Evolutionary conservation across 1,140 invertebrate species (phyloP), one percentile per base, ranked within the genome.

Genomic region (Drosophila albomicans): DNA sequence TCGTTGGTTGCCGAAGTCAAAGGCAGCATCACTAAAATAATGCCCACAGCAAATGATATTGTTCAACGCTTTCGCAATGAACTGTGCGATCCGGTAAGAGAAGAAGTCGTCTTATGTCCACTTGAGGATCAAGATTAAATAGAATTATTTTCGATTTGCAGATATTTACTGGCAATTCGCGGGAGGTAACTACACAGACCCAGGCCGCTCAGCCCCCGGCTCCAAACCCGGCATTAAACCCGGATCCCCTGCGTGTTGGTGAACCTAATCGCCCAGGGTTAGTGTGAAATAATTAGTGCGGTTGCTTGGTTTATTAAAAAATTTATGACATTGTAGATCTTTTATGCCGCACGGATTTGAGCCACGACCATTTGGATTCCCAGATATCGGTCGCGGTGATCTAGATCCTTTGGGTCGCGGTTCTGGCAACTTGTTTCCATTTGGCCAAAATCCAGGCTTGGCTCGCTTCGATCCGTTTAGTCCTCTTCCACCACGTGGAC

Each of bases 381-480:
- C 93, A n/a, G 93, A 94, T 67, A 89, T 96, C 59, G 96, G 96
- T 1, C 92, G 94, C 32, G 93, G 94, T 57, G 97, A 97, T 93
- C 93, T 97, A 78, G 94, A 97, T 93, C 96, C 96, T 1, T 94
- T 97, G 52, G 94, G 94, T 72, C 84, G 93, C 51, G 95, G 95
- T 41, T 93, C 94, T 73, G 96, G 96, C 57, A 97, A 97, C 96
- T 72, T 97, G 7, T 97, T 96, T 90, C 94, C 93, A 43, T 92
- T 93, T 6, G 84, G 81, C 4, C 48, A 32, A 4, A 20, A 70
- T 69, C 82, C 78, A 3, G 74, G 72, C 28, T 35, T 70, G 35
- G 96, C 97, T 7, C 94, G 96, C 79, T 98, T 97, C 92, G 96
- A 97, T 93, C 97, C 96, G 0, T 96, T 97, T 91, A 95, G 95